Base-by-base conservation (phyloP, 2,797 vertebrate genomes). In the Melanotaenia pygmaea region DNA sequence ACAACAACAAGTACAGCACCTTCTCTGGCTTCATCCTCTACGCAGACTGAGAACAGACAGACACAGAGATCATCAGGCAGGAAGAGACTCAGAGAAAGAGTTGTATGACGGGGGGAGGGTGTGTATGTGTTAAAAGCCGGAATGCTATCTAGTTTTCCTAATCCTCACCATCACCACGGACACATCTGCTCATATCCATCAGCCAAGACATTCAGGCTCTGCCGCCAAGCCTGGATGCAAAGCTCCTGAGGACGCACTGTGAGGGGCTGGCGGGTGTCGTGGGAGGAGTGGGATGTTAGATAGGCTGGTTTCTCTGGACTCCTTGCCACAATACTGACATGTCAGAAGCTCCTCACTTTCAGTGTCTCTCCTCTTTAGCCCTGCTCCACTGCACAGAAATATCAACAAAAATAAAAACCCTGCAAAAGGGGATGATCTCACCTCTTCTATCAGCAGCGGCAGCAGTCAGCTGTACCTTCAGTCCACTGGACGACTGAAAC, bases 1-100 rank as follows among this genome's bases (percentile, higher is more conserved):
- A 99, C 95, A 98, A 96, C 96, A 99, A 99, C 96, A 99, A 99
- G 91, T 99, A 99, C 94, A 99, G 97, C 96, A 99, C 98, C 82
- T 99, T 98, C 94, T 98, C 96, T 8, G 98, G 98, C 82, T 99
- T 99, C 94, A 98, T 99, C 92, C 97, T 99, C 88, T 99, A 98
- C 84, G 96, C 96, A 4, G 98, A 99, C 92, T 99, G 95, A 99
- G 90, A 78, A 61, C 70, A 76, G 63, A 82, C 73, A 82, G 73
- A 86, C 69, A 66, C 65, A 76, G 61, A 81, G 74, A 85, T 69
- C 77, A 78, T 72, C 69, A 72, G 76, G 76, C 62, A 74, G 83
- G 70, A 84, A 67, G 79, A 70, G 79, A 82, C 70, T 74, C 76
- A 81, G 38, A 74, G 76, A 64, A 71, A 77, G 72, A 75, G 77